These are phyloP conservation scores for Aplidium turbinatum DNA, from an alignment of 23 tunicate species.

Conservation along the genomic window DNA sequence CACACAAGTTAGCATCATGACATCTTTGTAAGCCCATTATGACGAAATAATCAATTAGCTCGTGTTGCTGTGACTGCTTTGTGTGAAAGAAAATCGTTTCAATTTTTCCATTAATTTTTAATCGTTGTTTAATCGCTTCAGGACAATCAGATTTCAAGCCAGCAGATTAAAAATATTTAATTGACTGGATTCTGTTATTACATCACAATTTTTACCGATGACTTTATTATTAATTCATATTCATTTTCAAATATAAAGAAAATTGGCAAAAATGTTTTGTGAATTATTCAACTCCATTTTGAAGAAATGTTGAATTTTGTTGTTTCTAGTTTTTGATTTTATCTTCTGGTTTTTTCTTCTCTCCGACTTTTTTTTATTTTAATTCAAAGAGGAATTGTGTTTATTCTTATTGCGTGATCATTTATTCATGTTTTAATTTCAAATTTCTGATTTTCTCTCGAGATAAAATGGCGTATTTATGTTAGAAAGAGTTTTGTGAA, in stretches of 20 bases:
- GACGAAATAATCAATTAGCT: not conserved
- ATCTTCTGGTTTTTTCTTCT: not conserved
- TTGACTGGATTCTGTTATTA: conserved; percentile 13
- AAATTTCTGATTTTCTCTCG: conserved; percentile 4
- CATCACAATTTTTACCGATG: conserved; percentile 13
- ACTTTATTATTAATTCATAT: conserved; percentile 27
- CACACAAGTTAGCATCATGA: too few species aligned
- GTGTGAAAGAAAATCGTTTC: not conserved
- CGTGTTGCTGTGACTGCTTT: not conserved
- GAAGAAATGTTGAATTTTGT: not conserved
- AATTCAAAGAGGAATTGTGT: conserved; percentile 2
- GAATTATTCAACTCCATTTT: conserved; percentile 10
- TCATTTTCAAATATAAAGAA: conserved; percentile 15
- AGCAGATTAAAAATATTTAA: conserved; percentile 12
- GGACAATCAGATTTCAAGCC: not conserved
- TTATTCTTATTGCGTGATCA: conserved; percentile 17
- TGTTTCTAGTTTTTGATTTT: conserved; percentile 12
- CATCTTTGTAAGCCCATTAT: not conserved
- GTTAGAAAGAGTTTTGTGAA: conserved; percentile 10
- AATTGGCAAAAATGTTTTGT: conserved; percentile 6
- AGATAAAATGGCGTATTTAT: conserved; percentile 30
- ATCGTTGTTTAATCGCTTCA: conserved; percentile 14
- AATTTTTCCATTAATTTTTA: conserved; percentile 19
- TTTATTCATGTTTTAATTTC: conserved; percentile 75
- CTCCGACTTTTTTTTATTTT: conserved; percentile 19